Conservation (phyloP, 2,888 invertebrate genomes). For the Xestobium rufovillosum region DNA sequence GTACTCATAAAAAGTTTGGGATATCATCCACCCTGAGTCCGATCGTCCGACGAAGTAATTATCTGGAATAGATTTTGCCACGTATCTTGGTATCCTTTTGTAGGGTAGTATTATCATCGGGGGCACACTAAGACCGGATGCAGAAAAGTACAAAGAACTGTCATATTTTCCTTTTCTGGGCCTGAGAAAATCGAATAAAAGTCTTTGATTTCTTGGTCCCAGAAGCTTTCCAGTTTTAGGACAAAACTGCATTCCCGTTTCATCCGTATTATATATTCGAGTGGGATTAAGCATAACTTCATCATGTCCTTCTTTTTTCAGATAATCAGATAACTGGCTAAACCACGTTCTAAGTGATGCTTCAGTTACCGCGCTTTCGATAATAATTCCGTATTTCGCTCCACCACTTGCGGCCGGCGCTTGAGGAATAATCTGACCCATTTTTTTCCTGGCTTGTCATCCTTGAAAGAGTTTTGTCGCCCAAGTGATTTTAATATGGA, state of each 20-base stretch:
- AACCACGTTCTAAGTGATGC: conserved; percentile 23
- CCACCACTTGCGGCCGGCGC: conserved; percentile 21
- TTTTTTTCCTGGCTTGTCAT: conserved; percentile 24
- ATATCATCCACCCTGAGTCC: conserved; percentile 23
- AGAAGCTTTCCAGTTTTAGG: conserved; percentile 19
- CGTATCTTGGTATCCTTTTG: conserved; percentile 20
- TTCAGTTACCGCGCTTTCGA: conserved; percentile 23
- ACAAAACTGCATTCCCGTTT: conserved; percentile 17
- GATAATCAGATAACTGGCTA: conserved; percentile 15
- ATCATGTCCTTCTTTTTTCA: conserved; percentile 22
- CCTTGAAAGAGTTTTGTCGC: too few species aligned
- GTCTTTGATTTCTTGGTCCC: conserved; percentile 12
- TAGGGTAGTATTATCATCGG: conserved; percentile 23
- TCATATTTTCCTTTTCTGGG: conserved; percentile 10
- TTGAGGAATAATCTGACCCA: conserved; percentile 26
- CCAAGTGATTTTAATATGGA: too few species aligned
- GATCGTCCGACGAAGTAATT: conserved; percentile 19
- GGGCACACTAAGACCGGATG: conserved; percentile 17
- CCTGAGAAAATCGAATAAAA: conserved; percentile 9
- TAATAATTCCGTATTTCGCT: conserved; percentile 19
- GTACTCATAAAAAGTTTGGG: conserved; percentile 19
- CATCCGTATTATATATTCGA: conserved; percentile 18
- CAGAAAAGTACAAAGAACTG: conserved; percentile 17
- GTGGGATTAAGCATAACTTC: conserved; percentile 5
- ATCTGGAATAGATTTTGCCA: conserved; percentile 20